These are phyloP conservation scores for Ormyrus thymus DNA, from an alignment of 2,888 invertebrate species.

Conservation along the genomic window DNA sequence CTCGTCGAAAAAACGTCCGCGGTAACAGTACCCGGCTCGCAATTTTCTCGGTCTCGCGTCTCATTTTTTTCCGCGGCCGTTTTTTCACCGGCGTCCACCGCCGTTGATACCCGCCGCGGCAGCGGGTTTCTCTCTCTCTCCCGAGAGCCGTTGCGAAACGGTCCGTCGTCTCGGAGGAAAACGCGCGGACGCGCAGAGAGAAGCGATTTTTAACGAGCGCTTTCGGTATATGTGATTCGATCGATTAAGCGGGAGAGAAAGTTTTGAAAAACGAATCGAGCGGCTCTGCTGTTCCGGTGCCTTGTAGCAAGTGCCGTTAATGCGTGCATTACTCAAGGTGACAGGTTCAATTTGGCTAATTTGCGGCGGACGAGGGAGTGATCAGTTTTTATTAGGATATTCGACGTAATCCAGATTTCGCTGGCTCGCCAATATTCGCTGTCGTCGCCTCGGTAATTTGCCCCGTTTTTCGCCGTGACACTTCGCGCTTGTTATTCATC, in stretches of 20 bases:
- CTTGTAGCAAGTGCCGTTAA: background rate
- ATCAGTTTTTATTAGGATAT: constrained; percentile 30
- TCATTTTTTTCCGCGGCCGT: constrained; percentile 8
- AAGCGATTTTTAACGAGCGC: too few relatives aligned
- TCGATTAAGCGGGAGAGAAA: background rate
- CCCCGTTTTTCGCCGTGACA: too few relatives aligned
- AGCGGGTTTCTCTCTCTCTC: constrained; percentile 3
- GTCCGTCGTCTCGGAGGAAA: background rate
- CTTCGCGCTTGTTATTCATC: too few relatives aligned
- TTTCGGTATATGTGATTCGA: background rate
- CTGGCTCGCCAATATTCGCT: constrained; percentile 11
- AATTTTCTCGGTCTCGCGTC: background rate
- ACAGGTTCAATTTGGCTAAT: constrained; percentile 28
- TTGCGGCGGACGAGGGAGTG: background rate
- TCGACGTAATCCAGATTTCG: constrained; percentile 12
- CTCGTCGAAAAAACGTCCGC: too few relatives aligned
- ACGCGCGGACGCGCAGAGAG: background rate
- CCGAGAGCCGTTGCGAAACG: constrained; percentile 15
- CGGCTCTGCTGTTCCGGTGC: background rate
- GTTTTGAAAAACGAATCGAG: background rate
- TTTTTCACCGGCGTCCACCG: background rate
- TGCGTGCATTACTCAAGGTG: constrained; percentile 26
- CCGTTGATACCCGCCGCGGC: background rate
- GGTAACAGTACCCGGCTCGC: background rate
- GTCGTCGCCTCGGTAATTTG: background rate